Conservation (phyloP, 2,797 vertebrate genomes). For the Pangasius djambal region DNA sequence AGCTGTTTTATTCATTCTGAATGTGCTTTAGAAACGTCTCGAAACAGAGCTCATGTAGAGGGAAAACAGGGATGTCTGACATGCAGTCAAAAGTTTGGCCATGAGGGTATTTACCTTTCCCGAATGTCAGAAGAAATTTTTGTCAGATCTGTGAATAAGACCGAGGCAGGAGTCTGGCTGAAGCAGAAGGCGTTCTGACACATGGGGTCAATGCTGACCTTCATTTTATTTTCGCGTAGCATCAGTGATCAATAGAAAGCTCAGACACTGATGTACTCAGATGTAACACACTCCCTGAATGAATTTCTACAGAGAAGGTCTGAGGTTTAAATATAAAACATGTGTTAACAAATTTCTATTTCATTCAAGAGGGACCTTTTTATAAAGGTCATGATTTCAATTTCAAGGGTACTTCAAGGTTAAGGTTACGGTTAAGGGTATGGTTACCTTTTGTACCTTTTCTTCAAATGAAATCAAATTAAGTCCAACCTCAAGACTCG, state of each 20-base stretch:
- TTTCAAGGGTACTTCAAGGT: not conserved
- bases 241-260: not conserved
- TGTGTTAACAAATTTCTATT: not conserved
- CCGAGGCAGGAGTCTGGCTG: not conserved
- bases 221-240: not conserved
- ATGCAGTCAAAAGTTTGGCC: not conserved
- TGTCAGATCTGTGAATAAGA: not conserved
- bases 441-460: not conserved
- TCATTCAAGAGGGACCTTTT: not conserved
- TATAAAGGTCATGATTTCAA: not conserved
- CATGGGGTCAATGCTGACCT: not conserved
- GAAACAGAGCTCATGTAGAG: not conserved
- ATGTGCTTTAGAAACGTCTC: not conserved
- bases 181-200: not conserved
- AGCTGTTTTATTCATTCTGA: not conserved
- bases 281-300: not conserved
- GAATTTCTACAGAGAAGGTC: not conserved
- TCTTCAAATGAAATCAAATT: not conserved
- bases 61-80: not conserved
- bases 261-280: not conserved
- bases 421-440: not conserved
- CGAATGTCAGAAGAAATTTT: not conserved
- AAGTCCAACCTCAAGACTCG: not conserved
- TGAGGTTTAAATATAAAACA: not conserved
- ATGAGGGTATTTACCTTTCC: not conserved